Base-by-base conservation (phyloP, 2,113 vertebrate species). In the Spizaetus ornatus region DNA sequence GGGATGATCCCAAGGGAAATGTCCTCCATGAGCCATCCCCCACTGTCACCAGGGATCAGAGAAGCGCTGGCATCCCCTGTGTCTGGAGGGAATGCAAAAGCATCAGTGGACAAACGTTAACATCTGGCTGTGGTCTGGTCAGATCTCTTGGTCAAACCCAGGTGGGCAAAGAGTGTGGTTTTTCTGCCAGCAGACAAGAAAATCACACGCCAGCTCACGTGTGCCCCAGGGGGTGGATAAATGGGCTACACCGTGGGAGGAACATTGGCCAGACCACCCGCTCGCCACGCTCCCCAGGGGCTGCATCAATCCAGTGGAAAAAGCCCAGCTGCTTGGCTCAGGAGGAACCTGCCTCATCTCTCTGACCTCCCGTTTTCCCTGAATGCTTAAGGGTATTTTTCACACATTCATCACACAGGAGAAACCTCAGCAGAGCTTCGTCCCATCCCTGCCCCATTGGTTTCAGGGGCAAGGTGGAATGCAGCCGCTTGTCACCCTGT, bases 141-240 rank as follows among this genome's bases (percentile, higher is more conserved):
- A 26, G 25, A 47, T 58, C 12, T n/a, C 23, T 31, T 13, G 19
- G 62, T n/a, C 23, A n/a, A 59, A 58, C 10, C 25, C 20, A 29
- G n/a, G 42, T 4, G 2, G 71, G 42, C 22, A 5, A 55, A 65
- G n/a, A 56, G 22, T 1, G 1, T 9, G 45, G 17, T 34, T 70
- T 79, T 53, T 50, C 65, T 38, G 50, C 50, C 17, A 16, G 25
- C 21, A 23, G 63, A 31, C 10, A 26, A 48, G 40, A n/a, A 43
- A 42, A 47, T 16, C 25, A 21, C 6, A 19, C 0, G 1, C 23
- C 23, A 6, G 32, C 38, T 59, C 16, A 13, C 2, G 9, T 4
- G 10, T 6, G 3, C 29, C 38, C 32, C 27, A 21, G 16, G 16
- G 15, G 53, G 4, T 72, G 47, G 40, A 42, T 36, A 29, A 53